Evolutionary conservation across 1,140 invertebrate genomes (phyloP), one percentile per base, ranked within the genome.

Genomic region (Drosophila gunungcola): DNA sequence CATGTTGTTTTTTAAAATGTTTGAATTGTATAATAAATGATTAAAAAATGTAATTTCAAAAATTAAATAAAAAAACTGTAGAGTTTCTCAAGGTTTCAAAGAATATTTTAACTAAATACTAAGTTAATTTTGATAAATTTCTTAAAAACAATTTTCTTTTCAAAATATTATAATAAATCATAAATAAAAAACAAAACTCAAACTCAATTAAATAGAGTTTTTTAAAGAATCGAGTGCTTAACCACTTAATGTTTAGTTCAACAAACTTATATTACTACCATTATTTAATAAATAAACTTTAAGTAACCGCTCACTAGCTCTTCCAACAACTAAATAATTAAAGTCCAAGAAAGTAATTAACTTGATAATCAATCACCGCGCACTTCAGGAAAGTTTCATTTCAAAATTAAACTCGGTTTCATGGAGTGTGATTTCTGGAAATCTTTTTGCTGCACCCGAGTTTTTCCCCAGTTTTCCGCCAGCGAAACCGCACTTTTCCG

Each of bases 361-460:
- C 29, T 3, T 13, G 21, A 57, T 70, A 70, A 70, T 70, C 68
- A 70, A 70, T 70, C 68, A 70, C 29, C 29, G 29, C 34, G 12
- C 55, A 38, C 38, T 69, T 12, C 2, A 27, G 27, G n/a, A 36
- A n/a, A 41, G 9, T 70, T 69, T 68, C 34, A 43, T 68, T 70
- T n/a, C 36, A 11, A 70, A 70, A 70, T 70, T 70, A 57, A 70
- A 57, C 42, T 70, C 27, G 3, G 39, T 55, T 70, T 39, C 51
- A 54, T 55, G 67, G 38, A 55, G 67, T 56, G 63, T 69, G 63
- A 25, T 48, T 68, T 4, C 36, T 56, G 36, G 9, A 46, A 48
- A 70, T 69, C 51, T 56, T 56, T 48, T 34, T 9, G 42, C 49
- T 55, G 64, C 49, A 53, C 29, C 41, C 39, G 11, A 62, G 58